Percentiles rank a stretch among this genome's conserved stretches.
Conservation (phyloP, 2,888 invertebrate species). For the Acronicta psi region DNA sequence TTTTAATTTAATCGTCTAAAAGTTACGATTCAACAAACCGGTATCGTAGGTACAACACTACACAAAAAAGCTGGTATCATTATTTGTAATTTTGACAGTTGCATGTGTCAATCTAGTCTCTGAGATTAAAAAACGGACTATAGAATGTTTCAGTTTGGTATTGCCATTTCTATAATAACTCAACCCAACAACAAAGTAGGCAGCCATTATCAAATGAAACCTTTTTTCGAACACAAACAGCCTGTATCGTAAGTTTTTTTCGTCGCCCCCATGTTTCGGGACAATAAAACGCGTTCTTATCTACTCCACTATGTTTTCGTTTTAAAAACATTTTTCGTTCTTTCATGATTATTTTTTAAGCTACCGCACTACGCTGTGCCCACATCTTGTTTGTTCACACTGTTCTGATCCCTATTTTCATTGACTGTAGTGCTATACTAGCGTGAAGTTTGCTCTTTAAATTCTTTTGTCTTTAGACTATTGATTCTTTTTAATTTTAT, state of each 20-base stretch:
- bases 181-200: slow-evolving; percentile 15
- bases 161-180: slow-evolving; percentile 2
- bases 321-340: slow-evolving; percentile 76
- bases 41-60: too few species aligned
- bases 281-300: slow-evolving; percentile 81
- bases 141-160: neutral
- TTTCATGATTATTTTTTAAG: slow-evolving; percentile 71
- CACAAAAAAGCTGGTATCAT: too few species aligned
- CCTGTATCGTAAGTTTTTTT: slow-evolving; percentile 65
- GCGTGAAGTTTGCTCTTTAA: slow-evolving; percentile 15
- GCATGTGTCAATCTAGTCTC: too few species aligned
- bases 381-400: slow-evolving; percentile 58
- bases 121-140: too few species aligned
- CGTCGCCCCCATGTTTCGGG: slow-evolving; percentile 75
- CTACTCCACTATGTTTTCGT: slow-evolving; percentile 79
- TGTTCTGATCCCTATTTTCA: slow-evolving; percentile 32
- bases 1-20: too few species aligned
- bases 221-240: slow-evolving; percentile 42
- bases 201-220: slow-evolving; percentile 27
- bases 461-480: slow-evolving; percentile 56
- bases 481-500: slow-evolving; percentile 58
- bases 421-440: slow-evolving; percentile 5
- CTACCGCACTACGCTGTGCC: slow-evolving; percentile 66
- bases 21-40: too few species aligned
- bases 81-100: too few species aligned